These are phyloP conservation scores for Acanthococcus lagerstroemiae DNA, from an alignment of 2,888 invertebrate species.

Conservation along the genomic window DNA sequence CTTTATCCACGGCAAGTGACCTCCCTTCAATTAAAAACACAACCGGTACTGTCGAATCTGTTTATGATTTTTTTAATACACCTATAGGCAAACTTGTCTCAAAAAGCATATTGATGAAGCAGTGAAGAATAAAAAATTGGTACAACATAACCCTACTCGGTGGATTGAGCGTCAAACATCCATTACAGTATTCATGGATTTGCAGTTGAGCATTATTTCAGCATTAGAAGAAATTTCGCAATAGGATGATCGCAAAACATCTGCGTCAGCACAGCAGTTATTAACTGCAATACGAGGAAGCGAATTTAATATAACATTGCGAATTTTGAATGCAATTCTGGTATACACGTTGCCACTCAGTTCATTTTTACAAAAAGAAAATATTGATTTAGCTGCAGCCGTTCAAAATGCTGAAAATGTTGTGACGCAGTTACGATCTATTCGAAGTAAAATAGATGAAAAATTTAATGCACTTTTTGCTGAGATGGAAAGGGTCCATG, in stretches of 20 bases:
- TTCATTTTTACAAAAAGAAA: not conserved
- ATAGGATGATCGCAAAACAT: not conserved
- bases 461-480: no score
- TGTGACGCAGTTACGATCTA: no score
- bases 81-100: constrained; percentile 5
- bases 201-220: not conserved
- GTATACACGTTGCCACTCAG: not conserved
- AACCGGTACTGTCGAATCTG: constrained; percentile 5
- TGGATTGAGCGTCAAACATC: not conserved
- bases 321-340: not conserved
- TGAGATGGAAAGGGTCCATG: no score
- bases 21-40: constrained; percentile 7
- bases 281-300: not conserved
- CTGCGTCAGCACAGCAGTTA: not conserved
- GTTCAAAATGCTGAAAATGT: no score
- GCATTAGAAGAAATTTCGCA: not conserved
- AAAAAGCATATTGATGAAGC: not conserved
- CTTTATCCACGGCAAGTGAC: constrained; percentile 1
- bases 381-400: no score
- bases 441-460: no score
- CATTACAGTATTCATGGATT: not conserved
- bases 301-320: not conserved
- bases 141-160: not conserved
- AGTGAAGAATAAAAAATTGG: not conserved
- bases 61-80: constrained; percentile 9